Percentiles rank a stretch among this genome's conserved stretches.
Evolutionary conservation across 2,113 vertebrate genomes (phyloP).

Genomic region (Bubo bubo): DNA sequence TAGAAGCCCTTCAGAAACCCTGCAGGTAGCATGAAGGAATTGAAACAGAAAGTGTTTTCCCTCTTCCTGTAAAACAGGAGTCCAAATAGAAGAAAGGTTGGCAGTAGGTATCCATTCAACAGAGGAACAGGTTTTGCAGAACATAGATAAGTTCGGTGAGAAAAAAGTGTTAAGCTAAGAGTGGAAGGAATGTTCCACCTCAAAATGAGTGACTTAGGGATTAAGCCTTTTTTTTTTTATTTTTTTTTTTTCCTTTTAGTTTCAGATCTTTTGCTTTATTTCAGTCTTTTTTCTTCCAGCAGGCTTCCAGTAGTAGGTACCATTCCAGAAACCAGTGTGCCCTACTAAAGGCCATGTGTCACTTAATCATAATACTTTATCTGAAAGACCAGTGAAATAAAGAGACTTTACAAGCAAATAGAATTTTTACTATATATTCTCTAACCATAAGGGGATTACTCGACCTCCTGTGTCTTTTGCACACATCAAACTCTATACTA

Average conservation of each 20-base stretch:
- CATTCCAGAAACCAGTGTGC: not conserved
- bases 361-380: conserved; percentile 49
- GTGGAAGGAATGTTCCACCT: not conserved
- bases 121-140: not conserved
- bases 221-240: not conserved
- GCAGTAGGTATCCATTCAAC: not conserved
- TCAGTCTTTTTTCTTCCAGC: not conserved
- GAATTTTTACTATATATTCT: conserved; percentile 58
- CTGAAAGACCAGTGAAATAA: conserved; percentile 48
- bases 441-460: conserved; percentile 52
- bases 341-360: conserved; percentile 25
- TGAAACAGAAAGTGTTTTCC: not conserved
- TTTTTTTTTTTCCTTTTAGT: not conserved
- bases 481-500: conserved; percentile 50
- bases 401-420: conserved; percentile 52
- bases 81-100: not conserved
- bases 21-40: not conserved
- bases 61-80: not conserved
- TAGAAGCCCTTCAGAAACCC: not conserved
- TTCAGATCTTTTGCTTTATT: conserved; percentile 7
- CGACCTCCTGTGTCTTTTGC: conserved; percentile 55
- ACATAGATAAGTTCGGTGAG: not conserved
- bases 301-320: not conserved
- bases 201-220: not conserved
- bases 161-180: not conserved